Percentiles rank a stretch among this genome's conserved stretches.
Conservation (phyloP, 2,888 invertebrate genomes). For the Lithophane socia region DNA sequence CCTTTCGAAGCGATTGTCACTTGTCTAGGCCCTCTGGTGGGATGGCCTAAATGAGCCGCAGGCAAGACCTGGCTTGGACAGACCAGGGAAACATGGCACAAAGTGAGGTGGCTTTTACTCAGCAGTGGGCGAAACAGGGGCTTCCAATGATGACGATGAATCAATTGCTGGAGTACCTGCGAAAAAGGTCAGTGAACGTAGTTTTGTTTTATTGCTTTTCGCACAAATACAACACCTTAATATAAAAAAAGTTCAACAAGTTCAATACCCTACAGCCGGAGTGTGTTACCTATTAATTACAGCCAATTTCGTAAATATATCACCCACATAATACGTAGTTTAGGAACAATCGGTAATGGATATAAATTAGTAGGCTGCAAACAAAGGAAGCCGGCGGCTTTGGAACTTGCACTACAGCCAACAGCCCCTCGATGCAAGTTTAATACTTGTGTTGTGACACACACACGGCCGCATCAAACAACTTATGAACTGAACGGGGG, state of each 20-base stretch:
- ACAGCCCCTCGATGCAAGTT: constrained; percentile 67
- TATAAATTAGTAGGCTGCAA: constrained; percentile 71
- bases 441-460: constrained; percentile 67
- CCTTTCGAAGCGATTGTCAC: too few relatives aligned
- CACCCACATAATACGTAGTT: constrained; percentile 31
- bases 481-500: constrained; percentile 18
- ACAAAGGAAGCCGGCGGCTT: constrained; percentile 66
- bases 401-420: constrained; percentile 67
- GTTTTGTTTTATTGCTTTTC: neutral
- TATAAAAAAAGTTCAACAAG: neutral
- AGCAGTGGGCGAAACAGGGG: too few relatives aligned
- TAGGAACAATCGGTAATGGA: constrained; percentile 65
- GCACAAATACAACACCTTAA: neutral
- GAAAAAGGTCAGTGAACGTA: neutral
- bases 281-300: constrained; percentile 11
- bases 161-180: too few relatives aligned
- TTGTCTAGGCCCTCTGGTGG: too few relatives aligned
- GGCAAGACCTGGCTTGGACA: neutral
- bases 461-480: constrained; percentile 43
- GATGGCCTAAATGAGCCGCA: neutral
- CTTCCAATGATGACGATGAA: neutral
- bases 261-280: neutral
- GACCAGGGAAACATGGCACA: constrained; percentile 1
- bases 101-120: neutral
- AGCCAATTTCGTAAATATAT: constrained; percentile 28